phyloP scores from a whole-genome alignment of 2,888 invertebrate species.

The Criorhina ranunculi region DNA sequence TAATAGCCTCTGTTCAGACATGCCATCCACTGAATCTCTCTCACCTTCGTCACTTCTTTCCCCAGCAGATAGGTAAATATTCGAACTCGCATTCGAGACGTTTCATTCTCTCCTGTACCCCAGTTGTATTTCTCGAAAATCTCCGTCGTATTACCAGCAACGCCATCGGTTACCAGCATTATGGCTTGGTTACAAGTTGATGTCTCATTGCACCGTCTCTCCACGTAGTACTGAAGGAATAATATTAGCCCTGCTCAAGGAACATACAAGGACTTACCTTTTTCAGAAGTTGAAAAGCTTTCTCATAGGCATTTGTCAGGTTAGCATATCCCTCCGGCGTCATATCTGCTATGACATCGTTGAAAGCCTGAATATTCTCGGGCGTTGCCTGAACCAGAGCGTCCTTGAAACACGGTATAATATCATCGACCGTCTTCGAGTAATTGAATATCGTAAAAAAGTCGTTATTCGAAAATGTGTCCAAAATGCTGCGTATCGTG shows the following conservation, averaged over 20 bases:
- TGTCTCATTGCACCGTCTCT: conserved; percentile 86
- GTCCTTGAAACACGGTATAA: conserved; percentile 93
- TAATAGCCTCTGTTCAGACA: conserved; percentile 98
- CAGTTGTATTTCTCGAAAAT: conserved; percentile 93
- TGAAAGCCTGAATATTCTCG: conserved; percentile 92
- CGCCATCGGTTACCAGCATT: conserved; percentile 98
- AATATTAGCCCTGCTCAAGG: background rate
- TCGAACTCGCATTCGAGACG: conserved; percentile 91
- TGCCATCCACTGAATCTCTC: conserved; percentile 97
- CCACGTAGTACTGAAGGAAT: conserved; percentile 84
- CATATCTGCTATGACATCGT: conserved; percentile 88
- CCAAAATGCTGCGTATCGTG: conserved; percentile 94
- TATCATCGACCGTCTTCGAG: conserved; percentile 89
- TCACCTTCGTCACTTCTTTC: conserved; percentile 95
- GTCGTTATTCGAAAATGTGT: conserved; percentile 98
- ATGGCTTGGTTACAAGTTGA: conserved; percentile 96
- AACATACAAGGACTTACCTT: conserved; percentile 85
- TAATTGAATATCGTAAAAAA: conserved; percentile 96
- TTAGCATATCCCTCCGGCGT: conserved; percentile 92
- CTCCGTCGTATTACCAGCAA: conserved; percentile 94
- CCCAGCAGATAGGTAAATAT: conserved; percentile 98
- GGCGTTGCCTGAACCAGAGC: conserved; percentile 94
- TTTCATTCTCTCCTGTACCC: conserved; percentile 87
- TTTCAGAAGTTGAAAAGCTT: conserved; percentile 93
- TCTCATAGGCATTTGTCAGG: conserved; percentile 91